Base-by-base conservation (phyloP, 1,140 invertebrate species). In the Drosophila fuyamai region DNA sequence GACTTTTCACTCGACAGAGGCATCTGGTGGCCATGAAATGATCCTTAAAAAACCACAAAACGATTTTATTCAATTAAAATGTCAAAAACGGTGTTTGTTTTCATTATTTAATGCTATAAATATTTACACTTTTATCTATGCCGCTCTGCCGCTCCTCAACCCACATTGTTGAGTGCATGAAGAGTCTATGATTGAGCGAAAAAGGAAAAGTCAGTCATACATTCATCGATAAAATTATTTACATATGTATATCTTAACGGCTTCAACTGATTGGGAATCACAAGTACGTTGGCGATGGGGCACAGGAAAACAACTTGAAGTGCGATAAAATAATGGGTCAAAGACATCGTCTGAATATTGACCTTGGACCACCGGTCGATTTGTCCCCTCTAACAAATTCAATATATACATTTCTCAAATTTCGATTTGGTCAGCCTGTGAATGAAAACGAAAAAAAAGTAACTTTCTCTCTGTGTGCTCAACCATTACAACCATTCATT, bases 1-100 rank as follows among this genome's bases (percentile, higher is more conserved):
- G n/a, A 2, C 5, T 12, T n/a, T 4, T 48, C 13, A 18, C 18
- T 8, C 23, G n/a, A 12, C 36, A 41, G 32, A 47, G 67, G 54
- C 79, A 63, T 82, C 46, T 62, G 77, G 55, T 85, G 82, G 82
- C 79, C 83, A 88, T 88, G 83, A 88, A 85, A 85, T 85, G 86
- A 85, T 85, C 82, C 82, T 85, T 85, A 88, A 85, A 85, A 88
- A 76, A 89, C 84, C 83, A 89, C 83, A 88, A 89, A 88, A 88
- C 84, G 83, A 84, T 88, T 88, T 85, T 89, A 88, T 88, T 88
- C 83, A 88, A 88, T 88, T 88, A 88, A 88, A 88, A 89, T 88
- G 83, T 88, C 83, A 88, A 88, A 72, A 89, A 88, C 83, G 75
- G 58, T 88, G 82, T 86, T 85, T 86, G 82, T 82, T 85, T 85